Base-by-base conservation (phyloP, 2,797 vertebrate genomes). In the Phalloptychus januarius region DNA sequence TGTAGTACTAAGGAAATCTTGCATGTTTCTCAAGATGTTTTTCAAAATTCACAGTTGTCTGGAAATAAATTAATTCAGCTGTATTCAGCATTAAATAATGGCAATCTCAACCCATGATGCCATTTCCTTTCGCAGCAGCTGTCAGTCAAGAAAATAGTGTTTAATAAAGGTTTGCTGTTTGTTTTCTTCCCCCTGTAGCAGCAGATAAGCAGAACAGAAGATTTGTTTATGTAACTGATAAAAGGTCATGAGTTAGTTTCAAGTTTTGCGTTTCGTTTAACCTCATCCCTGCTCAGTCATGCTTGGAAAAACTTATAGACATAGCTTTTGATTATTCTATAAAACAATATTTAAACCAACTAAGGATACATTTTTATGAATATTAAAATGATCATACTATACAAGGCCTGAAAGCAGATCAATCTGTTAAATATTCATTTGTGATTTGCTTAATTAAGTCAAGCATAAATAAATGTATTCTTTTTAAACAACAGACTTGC, bases 91-190 rank as follows among this genome's bases (percentile, higher is more conserved):
- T 77, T 36, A 46, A 69, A 46, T 40, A 63, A 42, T 13, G 1
- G 25, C 16, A 52, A 58, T 74, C 10, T 77, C 28, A 40, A 74
- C 23, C 72, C 6, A 45, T 45, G 54, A 73, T 80, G 56, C 36
- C 46, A 33, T 56, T 52, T 25, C 1, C 15, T 54, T 48, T 61
- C 13, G 40, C 52, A 42, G 33, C n/a, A 4, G 12, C 23, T 71
- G 31, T 52, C 50, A 18, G 67, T 42, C 46, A 65, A 28, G 16
- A 72, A 69, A 77, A n/a, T 20, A 52, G 20, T 45, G 48, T 67
- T 25, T 28, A 0, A 56, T 83, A 42, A 28, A 33, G 2, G 3
- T 78, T 72, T 58, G 0, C 40, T n/a, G 54, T 58, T 56, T 28
- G n/a, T 28, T 58, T 40, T 33, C 2, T 7, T 45, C 1, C 25